Conservation (phyloP, 2,797 vertebrate genomes). For the Pipistrellus pygmaeus region DNA sequence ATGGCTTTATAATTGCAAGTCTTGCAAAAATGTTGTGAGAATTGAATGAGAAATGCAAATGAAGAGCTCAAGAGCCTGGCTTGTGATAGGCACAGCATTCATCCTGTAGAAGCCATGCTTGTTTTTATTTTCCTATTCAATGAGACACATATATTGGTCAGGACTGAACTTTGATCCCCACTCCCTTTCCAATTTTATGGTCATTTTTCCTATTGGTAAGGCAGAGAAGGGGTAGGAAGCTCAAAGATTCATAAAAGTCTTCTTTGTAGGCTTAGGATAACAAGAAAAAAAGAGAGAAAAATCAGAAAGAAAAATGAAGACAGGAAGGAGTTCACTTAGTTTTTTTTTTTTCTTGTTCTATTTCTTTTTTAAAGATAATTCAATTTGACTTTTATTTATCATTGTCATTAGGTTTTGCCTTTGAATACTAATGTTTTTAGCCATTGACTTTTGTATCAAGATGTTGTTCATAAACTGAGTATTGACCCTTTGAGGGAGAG, state of each 20-base stretch:
- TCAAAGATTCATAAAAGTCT: background rate
- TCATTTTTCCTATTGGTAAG: background rate
- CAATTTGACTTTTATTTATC: constrained; percentile 18
- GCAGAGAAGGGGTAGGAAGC: background rate
- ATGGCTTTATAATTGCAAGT: background rate
- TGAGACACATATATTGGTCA: background rate
- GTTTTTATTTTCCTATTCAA: background rate
- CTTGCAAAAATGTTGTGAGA: background rate
- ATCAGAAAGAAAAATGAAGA: background rate
- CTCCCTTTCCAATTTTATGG: background rate
- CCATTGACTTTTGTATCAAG: background rate
- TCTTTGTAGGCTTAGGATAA: background rate
- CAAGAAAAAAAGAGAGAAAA: background rate
- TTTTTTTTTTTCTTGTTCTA: constrained; percentile 6
- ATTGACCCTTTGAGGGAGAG: background rate
- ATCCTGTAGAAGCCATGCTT: background rate
- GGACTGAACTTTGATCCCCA: constrained; percentile 1
- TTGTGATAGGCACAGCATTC: background rate
- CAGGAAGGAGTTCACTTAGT: background rate
- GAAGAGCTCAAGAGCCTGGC: background rate
- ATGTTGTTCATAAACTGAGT: background rate
- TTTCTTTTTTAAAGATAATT: constrained; percentile 24
- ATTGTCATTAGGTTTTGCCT: background rate
- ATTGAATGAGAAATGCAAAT: background rate
- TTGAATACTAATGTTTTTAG: background rate